Evolutionary conservation across 1,140 invertebrate species (phyloP), one percentile per base, ranked within the genome.

Genomic region (Drosophila grimshawi): DNA sequence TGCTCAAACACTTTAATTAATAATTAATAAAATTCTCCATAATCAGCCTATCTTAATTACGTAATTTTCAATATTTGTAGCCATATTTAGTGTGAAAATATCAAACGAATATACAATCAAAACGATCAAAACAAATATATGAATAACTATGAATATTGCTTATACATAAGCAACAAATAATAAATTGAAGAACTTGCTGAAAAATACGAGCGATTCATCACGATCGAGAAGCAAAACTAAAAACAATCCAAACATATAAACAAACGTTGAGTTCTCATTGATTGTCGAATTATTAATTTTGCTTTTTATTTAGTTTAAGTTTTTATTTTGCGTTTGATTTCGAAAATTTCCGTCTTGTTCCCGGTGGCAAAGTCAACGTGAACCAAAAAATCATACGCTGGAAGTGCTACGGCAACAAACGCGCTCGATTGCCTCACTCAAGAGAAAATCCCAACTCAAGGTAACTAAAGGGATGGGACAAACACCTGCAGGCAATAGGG

Each of bases 381-480:
- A 37, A 52, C 51, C 61, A n/a, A 53, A 57, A n/a, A 53, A 57
- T 57, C 32, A 8, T 64, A 79, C 70, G 37, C 90, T 92, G 91
- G 91, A 92, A 90, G 88, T 92, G 68, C 60, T 92, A 78, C 75
- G 90, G 64, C 91, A 92, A 70, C 91, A 89, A 81, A 86, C 91
- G 45, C 90, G 91, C 74, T 92, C 91, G 77, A 92, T 92, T 90
- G 91, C 91, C 63, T 90, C 88, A 68, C 91, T 92, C 62, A 92
- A 90, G 75, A 92, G 90, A 75, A 92, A 92, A 92, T 92, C 91
- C 71, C 90, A 92, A 85, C 80, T 92, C 91, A 92, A 92, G 91
- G 91, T 92, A 90, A 86, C 68, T 60, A 1, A 27, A 65, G 19
- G 8, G 35, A 49, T 6, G 27, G 39, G 10, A 30, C 30, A 10